Evolutionary conservation across 2,888 invertebrate species (phyloP), one percentile per base, ranked within the genome.

Genomic region (Kryphioiulus occultus): DNA sequence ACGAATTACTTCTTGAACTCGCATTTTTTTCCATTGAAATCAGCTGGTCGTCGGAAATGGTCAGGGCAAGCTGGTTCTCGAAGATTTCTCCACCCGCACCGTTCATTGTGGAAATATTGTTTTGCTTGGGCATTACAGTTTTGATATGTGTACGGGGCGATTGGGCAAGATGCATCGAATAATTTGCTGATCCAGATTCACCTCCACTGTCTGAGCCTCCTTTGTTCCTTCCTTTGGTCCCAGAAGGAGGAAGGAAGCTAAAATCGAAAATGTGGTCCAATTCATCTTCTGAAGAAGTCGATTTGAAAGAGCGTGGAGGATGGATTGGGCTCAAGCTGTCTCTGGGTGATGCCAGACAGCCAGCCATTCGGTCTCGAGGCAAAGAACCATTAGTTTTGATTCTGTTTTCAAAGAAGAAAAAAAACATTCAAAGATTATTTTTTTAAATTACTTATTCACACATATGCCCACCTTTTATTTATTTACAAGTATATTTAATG

Each of bases 371-470:
- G 86, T 91, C 96, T 30, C 96, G 93, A 0, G 97, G 96, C 84
- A 97, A 92, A 0, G 97, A 97, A 0, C 97, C 97, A 91, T 97
- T 97, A 0, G 97, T 97, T 91, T 96, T 97, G 88, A 97, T 97
- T 90, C 96, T 95, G 92, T 15, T 91, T 47, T 47, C 47, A 4
- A 47, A 47, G 47, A 47, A 42, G 15, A 42, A 42, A 42, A 9
- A 0, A 47, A 47, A 17, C 15, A 15, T 47, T 15, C 15, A 1
- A 47, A 1, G 47, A 47, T 47, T 47, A 7, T 4, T 7, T 4
- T 35, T 35, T 35, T 2, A 35, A 35, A 35, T 35, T 35, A 35
- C 35, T 35, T 35, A n/a, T n/a, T n/a, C n/a, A n/a, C n/a, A n/a
- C n/a, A n/a, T n/a, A n/a, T n/a, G n/a, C n/a, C n/a, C n/a, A n/a